Base-by-base conservation (phyloP, 2,888 invertebrate species). In the Stenichneumon culpator region DNA sequence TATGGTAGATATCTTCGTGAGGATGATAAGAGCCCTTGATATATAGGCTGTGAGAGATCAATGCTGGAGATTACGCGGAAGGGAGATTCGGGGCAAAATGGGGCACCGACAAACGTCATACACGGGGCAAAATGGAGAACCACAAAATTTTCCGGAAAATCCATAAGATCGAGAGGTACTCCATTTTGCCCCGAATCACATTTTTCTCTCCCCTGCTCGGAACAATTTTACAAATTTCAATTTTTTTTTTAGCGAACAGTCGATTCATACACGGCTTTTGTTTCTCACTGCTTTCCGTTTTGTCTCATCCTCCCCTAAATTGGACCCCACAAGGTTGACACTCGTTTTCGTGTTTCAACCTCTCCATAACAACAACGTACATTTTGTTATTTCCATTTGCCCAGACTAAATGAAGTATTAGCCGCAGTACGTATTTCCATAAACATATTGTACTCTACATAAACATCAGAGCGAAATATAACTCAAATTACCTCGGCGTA, bases 21-120 rank as follows among this genome's bases (percentile, higher is more conserved):
- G 60, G 60, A n/a, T 36, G 60, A 79, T 70, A 70, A 70, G 19
- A 60, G 36, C 3, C 0, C 11, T 39, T 68, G 77, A 68, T 68
- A 63, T n/a, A 68, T 54, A 52, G 16, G 9, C 25, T 36, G 54
- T n/a, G 52, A 5, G 32, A 63, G 44, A 70, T 70, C 47, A 36
- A 65, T 52, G 70, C 36, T 14, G 16, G 22, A 63, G 63, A 63
- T 50, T 47, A 25, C n/a, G 14, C 32, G 11, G 2, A 63, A 47
- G 16, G 52, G 19, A 19, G 28, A 63, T 22, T 39, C 11, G 39
- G 39, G 39, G 39, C 7, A 9, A 39, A 39, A 9, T 2, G 39
- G 39, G 11, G 39, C 39, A 39, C 9, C 39, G 9, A 11, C 39
- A 11, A 11, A 9, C 39, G 39, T 3, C 5, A 2, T 11, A 39